Conservation (phyloP, 2,888 invertebrate genomes). For the Cerceris ruficornis region DNA sequence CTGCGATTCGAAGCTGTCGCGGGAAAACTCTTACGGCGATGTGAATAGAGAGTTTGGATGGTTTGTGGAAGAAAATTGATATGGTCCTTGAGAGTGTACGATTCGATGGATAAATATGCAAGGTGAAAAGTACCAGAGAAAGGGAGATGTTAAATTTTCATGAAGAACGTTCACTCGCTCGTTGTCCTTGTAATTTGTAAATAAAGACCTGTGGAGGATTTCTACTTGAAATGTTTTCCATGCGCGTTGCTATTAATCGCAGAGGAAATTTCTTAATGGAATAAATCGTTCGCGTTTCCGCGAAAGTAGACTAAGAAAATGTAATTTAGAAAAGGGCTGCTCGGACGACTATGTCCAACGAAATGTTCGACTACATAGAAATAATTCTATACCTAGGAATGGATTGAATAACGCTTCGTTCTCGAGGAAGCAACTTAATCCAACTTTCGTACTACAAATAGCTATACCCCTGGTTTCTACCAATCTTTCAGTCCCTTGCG, state of each 20-base stretch:
- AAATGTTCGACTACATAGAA: not conserved
- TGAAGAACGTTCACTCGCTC: not conserved
- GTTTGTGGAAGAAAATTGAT: slow-evolving; percentile 24
- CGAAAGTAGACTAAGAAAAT: no score
- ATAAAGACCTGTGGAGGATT: no score
- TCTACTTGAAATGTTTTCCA: no score
- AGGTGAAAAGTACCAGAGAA: not conserved
- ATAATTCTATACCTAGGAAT: no score
- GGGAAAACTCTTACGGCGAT: slow-evolving; percentile 31
- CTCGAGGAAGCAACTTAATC: slow-evolving; percentile 9
- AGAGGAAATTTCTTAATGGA: no score
- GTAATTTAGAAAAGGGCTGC: no score
- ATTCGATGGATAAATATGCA: not conserved
- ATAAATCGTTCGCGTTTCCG: no score
- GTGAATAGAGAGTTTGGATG: not conserved
- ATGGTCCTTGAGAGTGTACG: not conserved
- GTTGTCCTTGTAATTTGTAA: not conserved
- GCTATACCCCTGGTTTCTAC: slow-evolving; percentile 15
- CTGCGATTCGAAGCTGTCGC: not conserved
- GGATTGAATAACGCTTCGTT: slow-evolving; percentile 22
- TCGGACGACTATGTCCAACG: not conserved
- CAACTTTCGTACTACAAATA: slow-evolving; percentile 17
- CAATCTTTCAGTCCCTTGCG: slow-evolving; percentile 26
- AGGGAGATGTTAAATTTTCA: not conserved
- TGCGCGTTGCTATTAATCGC: no score